These are phyloP conservation scores for Sebastes umbrosus DNA, from an alignment of 2,797 vertebrate species.

Conservation along the genomic window DNA sequence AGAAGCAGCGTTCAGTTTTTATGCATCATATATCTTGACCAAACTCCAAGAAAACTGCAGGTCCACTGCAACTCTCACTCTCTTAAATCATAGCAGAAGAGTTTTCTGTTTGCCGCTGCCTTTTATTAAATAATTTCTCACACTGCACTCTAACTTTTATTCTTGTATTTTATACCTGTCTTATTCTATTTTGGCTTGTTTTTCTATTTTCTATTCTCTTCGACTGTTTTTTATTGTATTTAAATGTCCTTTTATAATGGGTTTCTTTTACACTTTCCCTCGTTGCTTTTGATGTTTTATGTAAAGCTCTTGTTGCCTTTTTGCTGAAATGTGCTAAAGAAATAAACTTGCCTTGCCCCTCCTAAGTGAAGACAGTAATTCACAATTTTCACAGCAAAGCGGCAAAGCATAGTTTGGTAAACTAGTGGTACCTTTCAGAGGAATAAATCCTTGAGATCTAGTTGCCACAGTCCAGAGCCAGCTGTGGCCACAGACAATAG, in stretches of 20 bases:
- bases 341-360: not conserved
- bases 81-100: not conserved
- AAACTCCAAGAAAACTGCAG: not conserved
- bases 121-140: not conserved
- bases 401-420: not conserved
- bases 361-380: not conserved
- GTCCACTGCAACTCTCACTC: not conserved
- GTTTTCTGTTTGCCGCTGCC: not conserved
- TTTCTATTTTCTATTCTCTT: not conserved
- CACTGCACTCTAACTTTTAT: not conserved
- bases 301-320: not conserved
- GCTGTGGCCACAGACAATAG: not conserved
- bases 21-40: not conserved
- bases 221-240: not conserved
- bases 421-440: not conserved
- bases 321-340: not conserved
- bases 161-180: not conserved
- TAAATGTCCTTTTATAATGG: not conserved
- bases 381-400: not conserved
- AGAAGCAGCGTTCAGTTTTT: not conserved
- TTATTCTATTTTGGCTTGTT: too few relatives aligned
- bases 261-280: accelerated
- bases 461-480: not conserved
- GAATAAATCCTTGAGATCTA: not conserved
- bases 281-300: not conserved